These are phyloP conservation scores for Eupithecia tripunctaria DNA, from an alignment of 2,888 invertebrate genomes.

Conservation along the genomic window DNA sequence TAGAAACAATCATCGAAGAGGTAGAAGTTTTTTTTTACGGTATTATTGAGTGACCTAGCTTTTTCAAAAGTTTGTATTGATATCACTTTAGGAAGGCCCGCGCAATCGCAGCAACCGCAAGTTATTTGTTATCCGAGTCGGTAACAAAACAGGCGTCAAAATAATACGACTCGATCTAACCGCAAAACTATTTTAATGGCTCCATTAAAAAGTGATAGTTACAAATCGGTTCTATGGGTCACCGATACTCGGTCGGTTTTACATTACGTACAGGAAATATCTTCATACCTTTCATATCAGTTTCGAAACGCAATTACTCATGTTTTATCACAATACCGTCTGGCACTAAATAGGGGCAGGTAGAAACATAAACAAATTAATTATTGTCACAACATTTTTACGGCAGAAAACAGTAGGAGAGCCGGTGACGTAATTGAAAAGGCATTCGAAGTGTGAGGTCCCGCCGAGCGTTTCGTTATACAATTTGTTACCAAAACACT, in stretches of 20 bases:
- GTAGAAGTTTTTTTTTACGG: not conserved
- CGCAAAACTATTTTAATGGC: slow-evolving; percentile 78
- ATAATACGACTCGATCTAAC: slow-evolving; percentile 70
- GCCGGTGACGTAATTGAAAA: slow-evolving; percentile 68
- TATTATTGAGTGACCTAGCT: slow-evolving; percentile 12
- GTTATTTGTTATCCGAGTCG: slow-evolving; percentile 68
- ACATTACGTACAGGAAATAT: slow-evolving; percentile 61
- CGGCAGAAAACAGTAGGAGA: slow-evolving; percentile 30
- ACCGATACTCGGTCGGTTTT: slow-evolving; percentile 52
- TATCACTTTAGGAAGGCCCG: slow-evolving; percentile 50
- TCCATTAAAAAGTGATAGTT: slow-evolving; percentile 81
- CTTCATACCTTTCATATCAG: slow-evolving; percentile 59
- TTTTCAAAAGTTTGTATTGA: not conserved
- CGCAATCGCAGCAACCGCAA: slow-evolving; percentile 67
- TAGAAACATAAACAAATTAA: slow-evolving; percentile 27
- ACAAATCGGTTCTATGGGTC: slow-evolving; percentile 72
- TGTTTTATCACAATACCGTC: slow-evolving; percentile 25
- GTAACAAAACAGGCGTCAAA: slow-evolving; percentile 67
- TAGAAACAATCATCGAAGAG: no score
- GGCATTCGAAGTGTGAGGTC: slow-evolving; percentile 78
- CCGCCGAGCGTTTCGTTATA: slow-evolving; percentile 70
- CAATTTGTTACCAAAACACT: slow-evolving; percentile 80
- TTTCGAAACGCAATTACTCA: slow-evolving; percentile 34
- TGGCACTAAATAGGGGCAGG: slow-evolving; percentile 20
- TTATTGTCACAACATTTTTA: slow-evolving; percentile 29